A percentile compares a stretch with the other conserved stretches of the same genome.
Conservation (phyloP, 2,113 vertebrate genomes). For the Takifugu flavidus region DNA sequence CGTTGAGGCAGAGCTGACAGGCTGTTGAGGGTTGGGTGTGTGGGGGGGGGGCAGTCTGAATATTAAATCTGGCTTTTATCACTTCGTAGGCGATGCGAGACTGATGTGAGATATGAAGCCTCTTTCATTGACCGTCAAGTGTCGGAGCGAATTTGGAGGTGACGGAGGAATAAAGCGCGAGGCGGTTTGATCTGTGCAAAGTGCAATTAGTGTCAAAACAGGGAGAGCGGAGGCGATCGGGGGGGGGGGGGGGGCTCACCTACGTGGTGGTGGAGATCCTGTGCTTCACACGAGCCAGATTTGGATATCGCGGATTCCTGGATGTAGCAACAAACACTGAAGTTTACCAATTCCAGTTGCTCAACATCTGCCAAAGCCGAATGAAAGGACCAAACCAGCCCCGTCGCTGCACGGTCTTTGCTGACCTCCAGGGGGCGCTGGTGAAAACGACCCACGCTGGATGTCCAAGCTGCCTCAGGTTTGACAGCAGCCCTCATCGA, state of each 20-base stretch:
- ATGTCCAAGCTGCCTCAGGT: no score
- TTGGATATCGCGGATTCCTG: no score
- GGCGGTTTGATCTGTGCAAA: slow-evolving; percentile 50
- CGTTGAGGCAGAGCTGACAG: slow-evolving; percentile 17
- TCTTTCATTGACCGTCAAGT: slow-evolving; percentile 49
- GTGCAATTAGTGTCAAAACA: slow-evolving; percentile 63
- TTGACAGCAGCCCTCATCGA: no score
- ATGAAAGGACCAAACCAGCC: no score
- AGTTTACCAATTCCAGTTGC: no score
- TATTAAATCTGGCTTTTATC: slow-evolving; percentile 58
- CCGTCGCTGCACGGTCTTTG: no score
- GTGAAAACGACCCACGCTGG: no score
- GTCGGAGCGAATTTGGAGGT: slow-evolving; percentile 38
- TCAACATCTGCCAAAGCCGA: no score
- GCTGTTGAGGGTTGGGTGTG: slow-evolving; percentile 28
- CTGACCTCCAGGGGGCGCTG: no score
- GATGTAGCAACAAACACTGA: no score
- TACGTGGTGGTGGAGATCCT: no score
- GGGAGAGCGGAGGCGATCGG: slow-evolving; percentile 31
- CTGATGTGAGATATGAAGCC: slow-evolving; percentile 34
- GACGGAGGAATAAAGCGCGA: slow-evolving; percentile 22
- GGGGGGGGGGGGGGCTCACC: neutral
- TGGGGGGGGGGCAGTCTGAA: slow-evolving; percentile 28
- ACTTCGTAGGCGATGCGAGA: slow-evolving; percentile 19
- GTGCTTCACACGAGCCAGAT: no score